phyloP scores from a whole-genome alignment of 2,888 invertebrate species.

The Lithophane semibrunnea region DNA sequence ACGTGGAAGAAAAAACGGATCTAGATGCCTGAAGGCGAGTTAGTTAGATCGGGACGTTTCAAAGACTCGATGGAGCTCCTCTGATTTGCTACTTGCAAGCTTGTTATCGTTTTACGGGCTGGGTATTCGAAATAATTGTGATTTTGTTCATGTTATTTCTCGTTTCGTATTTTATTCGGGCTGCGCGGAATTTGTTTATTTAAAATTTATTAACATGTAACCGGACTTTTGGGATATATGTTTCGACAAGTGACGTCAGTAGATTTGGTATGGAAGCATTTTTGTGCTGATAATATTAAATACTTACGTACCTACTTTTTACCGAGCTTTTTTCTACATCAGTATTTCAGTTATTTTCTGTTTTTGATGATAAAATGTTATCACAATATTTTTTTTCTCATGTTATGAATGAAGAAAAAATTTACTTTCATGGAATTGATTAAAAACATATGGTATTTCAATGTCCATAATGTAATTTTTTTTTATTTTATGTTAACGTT shows the following conservation, averaged over 20 bases:
- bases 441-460: neutral
- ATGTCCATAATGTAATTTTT: neutral
- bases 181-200: conserved; percentile 25
- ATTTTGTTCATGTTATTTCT: conserved; percentile 23
- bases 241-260: conserved; percentile 41
- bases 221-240: conserved; percentile 29
- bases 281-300: neutral
- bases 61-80: conserved; percentile 53
- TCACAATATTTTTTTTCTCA: neutral
- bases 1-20: conserved; percentile 84
- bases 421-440: neutral
- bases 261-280: conserved; percentile 9
- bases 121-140: conserved; percentile 38
- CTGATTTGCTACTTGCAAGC: conserved; percentile 54
- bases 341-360: neutral
- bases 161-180: conserved; percentile 11
- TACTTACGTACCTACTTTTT: neutral
- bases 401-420: neutral
- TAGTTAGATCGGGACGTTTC: conserved; percentile 63
- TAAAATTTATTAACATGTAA: conserved; percentile 36
- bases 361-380: neutral
- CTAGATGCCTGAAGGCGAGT: conserved; percentile 78
- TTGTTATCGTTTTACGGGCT: conserved; percentile 36
- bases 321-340: neutral
- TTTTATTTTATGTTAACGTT: neutral